Evolutionary conservation across 1,140 invertebrate species (phyloP).

Genomic region (Trachelipus rathkii): DNA sequence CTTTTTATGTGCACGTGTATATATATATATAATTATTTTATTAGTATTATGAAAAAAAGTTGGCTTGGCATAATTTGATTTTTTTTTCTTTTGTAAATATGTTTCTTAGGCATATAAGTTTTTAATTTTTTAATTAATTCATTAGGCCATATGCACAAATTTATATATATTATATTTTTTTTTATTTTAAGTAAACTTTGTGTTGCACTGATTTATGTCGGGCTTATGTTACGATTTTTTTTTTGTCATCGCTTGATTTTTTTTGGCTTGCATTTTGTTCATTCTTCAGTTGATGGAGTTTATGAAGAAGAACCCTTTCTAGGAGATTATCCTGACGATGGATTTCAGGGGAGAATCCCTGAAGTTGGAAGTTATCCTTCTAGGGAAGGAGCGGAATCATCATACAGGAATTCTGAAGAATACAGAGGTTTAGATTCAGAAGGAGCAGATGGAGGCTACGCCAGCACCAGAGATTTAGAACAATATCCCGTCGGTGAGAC

Average conservation of each 20-base stretch:
- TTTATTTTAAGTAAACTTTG: conserved; percentile 25
- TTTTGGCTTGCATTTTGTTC: conserved; percentile 28
- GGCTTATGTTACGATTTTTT: conserved; percentile 36
- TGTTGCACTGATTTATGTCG: conserved; percentile 24
- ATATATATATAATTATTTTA: too few relatives aligned
- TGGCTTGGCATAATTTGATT: too few relatives aligned
- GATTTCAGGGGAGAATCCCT: not conserved
- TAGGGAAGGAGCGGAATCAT: not conserved
- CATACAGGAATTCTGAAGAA: conserved; percentile 5
- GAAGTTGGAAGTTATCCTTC: conserved; percentile 18
- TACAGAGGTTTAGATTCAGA: conserved; percentile 5
- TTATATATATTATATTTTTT: not conserved
- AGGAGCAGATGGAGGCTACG: conserved; percentile 25
- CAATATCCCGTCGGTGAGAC: conserved; percentile 26
- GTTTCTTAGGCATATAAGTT: too few relatives aligned
- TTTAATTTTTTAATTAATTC: too few relatives aligned
- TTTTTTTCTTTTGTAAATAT: too few relatives aligned
- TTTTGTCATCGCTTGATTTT: conserved; percentile 19
- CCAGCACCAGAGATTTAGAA: conserved; percentile 21
- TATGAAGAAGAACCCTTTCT: conserved; percentile 36
- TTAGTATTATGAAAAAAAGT: too few relatives aligned
- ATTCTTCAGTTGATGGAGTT: conserved; percentile 41
- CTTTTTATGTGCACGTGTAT: too few relatives aligned
- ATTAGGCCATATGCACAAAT: too few relatives aligned
- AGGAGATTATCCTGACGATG: conserved; percentile 34